Conservation (phyloP, 2,113 vertebrate genomes). For the Eulacestoma nigropectus region DNA sequence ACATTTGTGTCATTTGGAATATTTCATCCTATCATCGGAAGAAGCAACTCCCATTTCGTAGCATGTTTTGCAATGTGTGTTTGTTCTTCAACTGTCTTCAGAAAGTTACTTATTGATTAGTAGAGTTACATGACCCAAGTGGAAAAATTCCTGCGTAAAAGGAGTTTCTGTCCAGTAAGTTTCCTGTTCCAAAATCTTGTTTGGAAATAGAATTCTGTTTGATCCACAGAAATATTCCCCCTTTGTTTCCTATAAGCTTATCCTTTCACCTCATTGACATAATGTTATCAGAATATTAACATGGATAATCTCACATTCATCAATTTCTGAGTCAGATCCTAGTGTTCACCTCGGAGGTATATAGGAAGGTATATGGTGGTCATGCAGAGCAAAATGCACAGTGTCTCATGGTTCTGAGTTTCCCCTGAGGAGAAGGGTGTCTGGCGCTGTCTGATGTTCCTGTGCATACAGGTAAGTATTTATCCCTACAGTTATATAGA, state of each 20-base stretch:
- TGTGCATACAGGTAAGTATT: conserved; percentile 53
- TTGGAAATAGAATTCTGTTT: neutral
- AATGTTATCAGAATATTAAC: neutral
- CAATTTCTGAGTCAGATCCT: neutral
- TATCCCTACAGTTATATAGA: conserved; percentile 61
- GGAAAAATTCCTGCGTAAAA: neutral
- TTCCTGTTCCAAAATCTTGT: neutral
- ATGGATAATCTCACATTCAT: neutral
- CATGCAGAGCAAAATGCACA: conserved; percentile 12
- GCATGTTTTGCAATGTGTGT: neutral
- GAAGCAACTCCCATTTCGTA: neutral
- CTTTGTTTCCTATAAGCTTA: neutral
- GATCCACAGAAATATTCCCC: neutral
- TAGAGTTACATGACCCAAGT: neutral
- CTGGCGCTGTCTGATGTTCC: conserved; percentile 52
- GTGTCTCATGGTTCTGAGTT: conserved; percentile 7
- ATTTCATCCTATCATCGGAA: neutral
- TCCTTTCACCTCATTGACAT: conserved; percentile 6
- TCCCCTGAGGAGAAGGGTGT: conserved; percentile 57
- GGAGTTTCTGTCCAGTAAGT: neutral
- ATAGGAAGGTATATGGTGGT: conserved; percentile 9
- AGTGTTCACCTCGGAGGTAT: neutral
- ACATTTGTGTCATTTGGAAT: neutral
- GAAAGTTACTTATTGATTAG: neutral
- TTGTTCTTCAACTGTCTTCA: conserved; percentile 1